phyloP scores from a whole-genome alignment of 2,888 invertebrate species.

The Automeris io region DNA sequence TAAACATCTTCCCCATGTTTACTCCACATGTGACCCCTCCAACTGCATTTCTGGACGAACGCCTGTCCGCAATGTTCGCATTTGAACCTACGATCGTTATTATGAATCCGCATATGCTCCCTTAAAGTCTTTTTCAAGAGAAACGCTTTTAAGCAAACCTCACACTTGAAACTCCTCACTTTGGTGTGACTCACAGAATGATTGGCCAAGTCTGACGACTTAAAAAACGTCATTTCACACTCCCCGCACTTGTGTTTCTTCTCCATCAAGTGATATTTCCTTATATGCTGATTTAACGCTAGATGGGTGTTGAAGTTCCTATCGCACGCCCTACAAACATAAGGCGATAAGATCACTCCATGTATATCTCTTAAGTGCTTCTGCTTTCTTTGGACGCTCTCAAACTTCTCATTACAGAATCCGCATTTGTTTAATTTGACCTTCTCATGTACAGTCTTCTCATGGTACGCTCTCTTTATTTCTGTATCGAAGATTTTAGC shows the following conservation, averaged over 20 bases:
- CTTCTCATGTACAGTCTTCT: constrained; percentile 45
- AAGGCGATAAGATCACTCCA: constrained; percentile 9
- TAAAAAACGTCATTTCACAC: constrained; percentile 31
- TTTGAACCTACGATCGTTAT: constrained; percentile 19
- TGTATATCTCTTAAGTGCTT: constrained; percentile 20
- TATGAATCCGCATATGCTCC: constrained; percentile 23
- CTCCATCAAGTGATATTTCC: constrained; percentile 41
- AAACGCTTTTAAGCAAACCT: constrained; percentile 25
- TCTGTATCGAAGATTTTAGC: constrained; percentile 58
- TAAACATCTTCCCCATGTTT: constrained; percentile 8
- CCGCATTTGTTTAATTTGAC: constrained; percentile 37
- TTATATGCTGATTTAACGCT: constrained; percentile 25
- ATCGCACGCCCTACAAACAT: constrained; percentile 33
- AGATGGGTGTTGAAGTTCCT: constrained; percentile 22
- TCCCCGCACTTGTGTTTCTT: constrained; percentile 25
- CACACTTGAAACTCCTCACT: constrained; percentile 22
- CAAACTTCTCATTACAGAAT: constrained; percentile 34
- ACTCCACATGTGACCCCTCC: constrained; percentile 15
- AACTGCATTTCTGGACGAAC: constrained; percentile 24
- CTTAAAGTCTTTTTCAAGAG: constrained; percentile 22
- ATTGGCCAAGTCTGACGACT: constrained; percentile 22
- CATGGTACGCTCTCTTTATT: constrained; percentile 54
- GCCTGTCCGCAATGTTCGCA: constrained; percentile 32
- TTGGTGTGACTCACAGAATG: constrained; percentile 33
- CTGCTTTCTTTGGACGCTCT: constrained; percentile 16